A percentile compares a stretch with the other conserved stretches of the same genome.
These are phyloP conservation scores for Cyanistes caeruleus DNA, from an alignment of 2,113 vertebrate genomes.

Conservation along the genomic window DNA sequence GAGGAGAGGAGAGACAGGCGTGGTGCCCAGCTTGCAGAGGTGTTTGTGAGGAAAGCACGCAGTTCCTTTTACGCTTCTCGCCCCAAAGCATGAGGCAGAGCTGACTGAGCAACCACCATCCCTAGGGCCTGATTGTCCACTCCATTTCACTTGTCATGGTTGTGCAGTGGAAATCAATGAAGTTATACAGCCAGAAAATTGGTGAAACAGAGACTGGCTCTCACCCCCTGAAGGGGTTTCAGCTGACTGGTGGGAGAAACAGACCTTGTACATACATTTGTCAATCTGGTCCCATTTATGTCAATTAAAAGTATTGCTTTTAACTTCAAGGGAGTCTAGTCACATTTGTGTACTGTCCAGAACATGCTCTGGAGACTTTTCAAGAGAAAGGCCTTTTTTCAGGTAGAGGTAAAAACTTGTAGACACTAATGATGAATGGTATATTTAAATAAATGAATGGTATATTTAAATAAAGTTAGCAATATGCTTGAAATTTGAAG, in stretches of 20 bases:
- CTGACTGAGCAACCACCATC: not conserved
- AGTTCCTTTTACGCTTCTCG: fast-evolving
- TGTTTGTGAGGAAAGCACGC: not conserved
- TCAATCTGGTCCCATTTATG: not conserved
- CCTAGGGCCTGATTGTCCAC: not conserved
- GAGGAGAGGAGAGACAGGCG: not conserved
- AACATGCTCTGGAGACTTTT: not conserved
- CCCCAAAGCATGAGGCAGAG: not conserved
- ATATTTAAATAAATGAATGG: not conserved
- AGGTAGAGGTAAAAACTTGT: not conserved
- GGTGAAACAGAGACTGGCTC: not conserved
- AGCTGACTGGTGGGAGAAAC: slow-evolving; percentile 1
- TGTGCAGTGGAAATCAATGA: slow-evolving; percentile 27
- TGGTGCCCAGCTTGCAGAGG: not conserved
- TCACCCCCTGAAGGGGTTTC: not conserved
- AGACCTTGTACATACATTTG: not conserved
- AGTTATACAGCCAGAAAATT: slow-evolving; percentile 33
- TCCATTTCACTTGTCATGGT: not conserved
- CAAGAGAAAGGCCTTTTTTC: not conserved
- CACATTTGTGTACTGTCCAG: not conserved
- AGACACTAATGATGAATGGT: not conserved
- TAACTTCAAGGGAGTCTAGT: not conserved
- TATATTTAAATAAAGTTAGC: not conserved
- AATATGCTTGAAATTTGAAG: not conserved
- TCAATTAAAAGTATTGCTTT: not conserved